Conservation (phyloP, 2,113 vertebrate genomes). For the Progne subis region DNA sequence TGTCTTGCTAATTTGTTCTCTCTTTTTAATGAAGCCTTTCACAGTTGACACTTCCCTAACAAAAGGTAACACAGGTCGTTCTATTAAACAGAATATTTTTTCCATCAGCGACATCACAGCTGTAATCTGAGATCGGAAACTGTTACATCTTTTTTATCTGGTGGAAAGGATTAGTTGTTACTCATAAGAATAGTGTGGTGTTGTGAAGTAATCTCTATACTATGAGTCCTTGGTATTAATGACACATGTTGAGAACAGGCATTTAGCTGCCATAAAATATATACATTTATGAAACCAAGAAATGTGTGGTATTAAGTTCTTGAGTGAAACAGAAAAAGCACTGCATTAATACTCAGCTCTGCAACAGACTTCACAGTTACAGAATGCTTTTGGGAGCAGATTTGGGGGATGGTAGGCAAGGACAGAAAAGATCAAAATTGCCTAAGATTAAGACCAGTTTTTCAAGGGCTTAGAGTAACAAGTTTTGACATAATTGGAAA, state of each 20-base stretch:
- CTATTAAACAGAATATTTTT: constrained; percentile 24
- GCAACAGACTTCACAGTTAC: not conserved
- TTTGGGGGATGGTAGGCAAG: not conserved
- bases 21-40: constrained; percentile 51
- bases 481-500: not conserved
- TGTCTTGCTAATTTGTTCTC: constrained; percentile 21
- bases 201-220: not conserved
- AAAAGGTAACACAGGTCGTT: constrained; percentile 51
- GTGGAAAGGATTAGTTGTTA: not conserved
- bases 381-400: not conserved
- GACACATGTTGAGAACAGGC: not conserved
- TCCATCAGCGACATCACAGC: not conserved
- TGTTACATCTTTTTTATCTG: constrained; percentile 14
- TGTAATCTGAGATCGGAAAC: constrained; percentile 25
- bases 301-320: not conserved
- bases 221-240: not conserved
- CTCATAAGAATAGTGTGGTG: not conserved
- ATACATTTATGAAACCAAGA: not conserved
- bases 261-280: not conserved
- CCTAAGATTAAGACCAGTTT: not conserved
- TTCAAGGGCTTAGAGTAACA: not conserved
- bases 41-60: constrained; percentile 18
- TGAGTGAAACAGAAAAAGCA: not conserved
- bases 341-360: not conserved
- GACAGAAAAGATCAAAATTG: not conserved